Evolutionary conservation across 2,888 invertebrate genomes (phyloP), one percentile per base, ranked within the genome.

Genomic region (Lomographa bimaculata): DNA sequence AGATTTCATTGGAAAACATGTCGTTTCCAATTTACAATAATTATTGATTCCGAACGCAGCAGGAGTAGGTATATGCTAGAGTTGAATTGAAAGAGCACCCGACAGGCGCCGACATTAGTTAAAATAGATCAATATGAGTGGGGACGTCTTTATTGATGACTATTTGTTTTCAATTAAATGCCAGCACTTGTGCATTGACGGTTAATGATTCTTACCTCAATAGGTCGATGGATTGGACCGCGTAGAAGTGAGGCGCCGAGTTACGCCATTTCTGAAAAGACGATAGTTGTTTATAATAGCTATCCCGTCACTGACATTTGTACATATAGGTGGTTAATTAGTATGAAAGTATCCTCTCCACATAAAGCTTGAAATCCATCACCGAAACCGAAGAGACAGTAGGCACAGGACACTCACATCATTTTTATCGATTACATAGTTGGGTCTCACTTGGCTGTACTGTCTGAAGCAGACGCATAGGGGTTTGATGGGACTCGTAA

Each of bases 241-340:
- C 79, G 60, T 89, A 89, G 66, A 89, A 89, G 55, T 71, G 78
- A 2, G 83, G 86, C 38, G 86, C 83, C 7, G 87, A 86, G 54
- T 86, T 82, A 46, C 89, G 76, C 89, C 89, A 89, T 79, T 86
- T 86, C 89, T 89, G 86, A 50, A 87, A 87, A 50, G 60, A 61
- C 32, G 25, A 33, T 25, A 20, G 43, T 30, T 32, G 8, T 37
- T 42, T 35, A 23, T 4, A 12, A 33, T 29, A 21, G 16, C 18
- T 17, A 8, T 5, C 11, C 6, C 4, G 14, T 16, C 5, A 7
- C 12, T 17, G 2, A 17, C n/a, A n/a, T n/a, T n/a, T n/a, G n/a
- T n/a, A n/a, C n/a, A n/a, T n/a, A n/a, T n/a, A n/a, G n/a, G n/a
- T n/a, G n/a, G n/a, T n/a, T n/a, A n/a, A n/a, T n/a, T n/a, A n/a